phyloP scores from a whole-genome alignment of 30 jellyfish, hydroid and myxozoan species.

The Sanderia malayensis region DNA sequence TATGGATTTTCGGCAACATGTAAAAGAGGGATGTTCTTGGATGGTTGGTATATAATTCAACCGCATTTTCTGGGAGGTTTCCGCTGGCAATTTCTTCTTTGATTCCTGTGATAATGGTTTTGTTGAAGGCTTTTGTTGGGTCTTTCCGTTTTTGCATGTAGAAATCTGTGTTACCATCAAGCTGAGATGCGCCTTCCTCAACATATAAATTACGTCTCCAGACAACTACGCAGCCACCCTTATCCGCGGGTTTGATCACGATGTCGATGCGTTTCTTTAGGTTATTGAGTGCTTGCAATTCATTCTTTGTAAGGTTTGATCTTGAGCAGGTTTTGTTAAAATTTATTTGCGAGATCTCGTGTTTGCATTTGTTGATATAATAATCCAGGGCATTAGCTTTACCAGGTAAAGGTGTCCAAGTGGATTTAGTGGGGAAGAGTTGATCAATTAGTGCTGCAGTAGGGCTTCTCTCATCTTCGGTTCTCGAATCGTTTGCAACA shows the following conservation, averaged over 20 bases:
- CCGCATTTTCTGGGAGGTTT: conserved; percentile 12
- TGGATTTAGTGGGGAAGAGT: conserved; percentile 3
- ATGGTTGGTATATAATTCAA: not conserved
- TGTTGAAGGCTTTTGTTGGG: conserved; percentile 13
- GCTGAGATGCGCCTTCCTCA: conserved; percentile 14
- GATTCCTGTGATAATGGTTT: not conserved
- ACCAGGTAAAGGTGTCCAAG: conserved; percentile 27
- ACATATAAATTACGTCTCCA: conserved; percentile 9
- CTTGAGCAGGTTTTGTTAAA: not conserved
- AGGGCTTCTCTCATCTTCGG: not conserved
- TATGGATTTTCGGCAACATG: conserved; percentile 19
- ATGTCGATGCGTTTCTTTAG: conserved; percentile 3
- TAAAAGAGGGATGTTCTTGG: conserved; percentile 20
- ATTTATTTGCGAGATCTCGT: conserved; percentile 4
- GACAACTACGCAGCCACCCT: conserved; percentile 32
- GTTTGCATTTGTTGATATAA: conserved; percentile 17
- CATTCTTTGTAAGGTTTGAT: not conserved
- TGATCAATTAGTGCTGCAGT: conserved; percentile 6
- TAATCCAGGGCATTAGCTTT: conserved; percentile 4
- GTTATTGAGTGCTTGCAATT: not conserved
- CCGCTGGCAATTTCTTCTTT: conserved; percentile 8
- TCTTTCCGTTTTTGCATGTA: not conserved
- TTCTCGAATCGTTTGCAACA: not conserved
- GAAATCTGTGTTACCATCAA: not conserved
- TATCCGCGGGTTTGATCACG: conserved; percentile 25